phyloP scores from a whole-genome alignment of 2,113 vertebrate species.

The Copsychus sechellarum region DNA sequence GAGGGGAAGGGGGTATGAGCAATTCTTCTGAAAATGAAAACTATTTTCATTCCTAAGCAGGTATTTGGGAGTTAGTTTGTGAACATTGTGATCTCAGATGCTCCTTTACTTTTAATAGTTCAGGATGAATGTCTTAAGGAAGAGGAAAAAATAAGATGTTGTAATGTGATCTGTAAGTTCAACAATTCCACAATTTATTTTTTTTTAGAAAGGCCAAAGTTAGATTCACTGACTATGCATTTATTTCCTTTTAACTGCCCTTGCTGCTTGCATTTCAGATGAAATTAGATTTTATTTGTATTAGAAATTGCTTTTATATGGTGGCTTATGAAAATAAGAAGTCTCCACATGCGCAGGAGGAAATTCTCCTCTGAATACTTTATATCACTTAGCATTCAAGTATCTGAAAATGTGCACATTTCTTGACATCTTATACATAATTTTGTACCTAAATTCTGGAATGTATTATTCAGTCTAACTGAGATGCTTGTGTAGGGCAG shows the following conservation, averaged over 20 bases:
- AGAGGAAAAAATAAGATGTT: not conserved
- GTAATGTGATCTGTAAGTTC: not conserved
- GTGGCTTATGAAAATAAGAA: not conserved
- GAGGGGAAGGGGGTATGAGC: not conserved
- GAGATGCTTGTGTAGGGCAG: not conserved
- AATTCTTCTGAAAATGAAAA: not conserved
- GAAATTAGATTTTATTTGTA: not conserved
- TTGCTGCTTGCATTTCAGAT: not conserved
- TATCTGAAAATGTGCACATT: not conserved
- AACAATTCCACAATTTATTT: not conserved
- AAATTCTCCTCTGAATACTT: not conserved
- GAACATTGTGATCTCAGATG: not conserved
- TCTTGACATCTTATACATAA: not conserved
- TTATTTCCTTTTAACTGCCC: not conserved
- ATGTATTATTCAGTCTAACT: not conserved
- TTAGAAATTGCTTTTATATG: not conserved
- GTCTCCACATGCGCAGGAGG: not conserved
- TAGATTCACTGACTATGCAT: not conserved
- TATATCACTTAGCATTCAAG: not conserved
- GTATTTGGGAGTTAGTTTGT: not conserved
- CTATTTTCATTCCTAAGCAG: not conserved
- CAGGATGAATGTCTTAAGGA: not conserved
- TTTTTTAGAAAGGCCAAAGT: not conserved
- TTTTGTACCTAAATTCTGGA: not conserved
- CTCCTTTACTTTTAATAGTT: not conserved